Evolutionary conservation across 2,113 vertebrate species (phyloP), one percentile per base, ranked within the genome.

Genomic region (Sinocyclocheilus grahami): DNA sequence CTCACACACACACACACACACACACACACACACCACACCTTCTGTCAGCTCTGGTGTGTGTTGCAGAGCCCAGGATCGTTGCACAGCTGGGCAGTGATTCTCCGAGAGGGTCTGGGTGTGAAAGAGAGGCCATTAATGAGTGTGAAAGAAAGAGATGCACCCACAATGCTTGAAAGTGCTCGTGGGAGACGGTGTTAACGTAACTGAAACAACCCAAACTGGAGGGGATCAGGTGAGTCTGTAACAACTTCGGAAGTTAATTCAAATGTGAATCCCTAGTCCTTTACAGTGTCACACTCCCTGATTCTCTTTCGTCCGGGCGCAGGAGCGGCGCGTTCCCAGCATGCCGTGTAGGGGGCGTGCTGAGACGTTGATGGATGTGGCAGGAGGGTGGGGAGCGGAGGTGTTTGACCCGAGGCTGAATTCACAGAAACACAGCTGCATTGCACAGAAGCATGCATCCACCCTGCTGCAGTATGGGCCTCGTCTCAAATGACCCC

Each of bases 281-380:
- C 39, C 63, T 83, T 62, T 51, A 86, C 91, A 88, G 82, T 75
- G 33, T 94, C 93, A 93, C 90, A 96, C 95, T 20, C 53, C 65
- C 71, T 12, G 48, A 20, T 39, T 63, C 69, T 74, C 46, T 79
- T 20, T 65, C 0, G 82, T 65, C 83, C 53, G 55, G 69, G 67
- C 67, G 6, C 82, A 79, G 76, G 80, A 55, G 53, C 27, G 65
- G 67, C 37, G 65, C 46, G 58, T 79, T 88, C 84, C 82, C 85
- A 86, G 82, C 86, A 84, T 67, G 86, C 90, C 58, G 8, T 37
- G n/a, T 58, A 46, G 78, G 53, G 42, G 82, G n/a, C 80, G 24
- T 87, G 83, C 87, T 82, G 83, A 88, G 88, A 82, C 63, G 62
- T 86, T 90, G 88, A 90, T 89, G 75, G 90, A 90, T 88, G 88